phyloP scores from a whole-genome alignment of 2,113 vertebrate genomes.

The Nerophis ophidion region DNA sequence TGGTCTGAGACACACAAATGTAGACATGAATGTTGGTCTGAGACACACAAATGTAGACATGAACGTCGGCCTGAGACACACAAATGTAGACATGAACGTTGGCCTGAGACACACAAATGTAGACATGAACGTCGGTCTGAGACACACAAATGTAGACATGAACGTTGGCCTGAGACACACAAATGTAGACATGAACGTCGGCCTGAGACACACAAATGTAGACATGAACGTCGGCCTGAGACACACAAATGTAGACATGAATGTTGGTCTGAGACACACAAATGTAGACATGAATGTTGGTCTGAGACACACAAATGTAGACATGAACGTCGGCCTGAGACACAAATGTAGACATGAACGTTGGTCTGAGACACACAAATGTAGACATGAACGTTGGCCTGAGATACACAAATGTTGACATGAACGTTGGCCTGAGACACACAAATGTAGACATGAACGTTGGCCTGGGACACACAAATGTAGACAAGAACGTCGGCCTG shows the following conservation, averaged over 20 bases:
- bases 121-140: constrained; percentile 46
- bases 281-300: constrained; percentile 17
- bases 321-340: constrained; percentile 48
- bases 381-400: constrained; percentile 47
- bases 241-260: background rate
- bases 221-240: constrained; percentile 48
- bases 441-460: constrained; percentile 19
- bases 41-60: constrained; percentile 1
- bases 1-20: constrained; percentile 44
- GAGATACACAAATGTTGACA: constrained; percentile 3
- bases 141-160: constrained; percentile 1
- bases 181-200: constrained; percentile 26
- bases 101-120: constrained; percentile 39
- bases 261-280: constrained; percentile 49
- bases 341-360: constrained; percentile 8
- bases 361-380: constrained; percentile 47
- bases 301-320: constrained; percentile 39
- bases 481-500: constrained; percentile 47
- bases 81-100: constrained; percentile 27
- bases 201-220: constrained; percentile 39
- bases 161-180: constrained; percentile 50
- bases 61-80: constrained; percentile 50
- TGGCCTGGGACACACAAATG: constrained; percentile 44
- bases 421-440: constrained; percentile 48
- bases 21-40: constrained; percentile 45